Base-by-base conservation (phyloP, 2,888 invertebrate genomes). In the Perdita meconis region DNA sequence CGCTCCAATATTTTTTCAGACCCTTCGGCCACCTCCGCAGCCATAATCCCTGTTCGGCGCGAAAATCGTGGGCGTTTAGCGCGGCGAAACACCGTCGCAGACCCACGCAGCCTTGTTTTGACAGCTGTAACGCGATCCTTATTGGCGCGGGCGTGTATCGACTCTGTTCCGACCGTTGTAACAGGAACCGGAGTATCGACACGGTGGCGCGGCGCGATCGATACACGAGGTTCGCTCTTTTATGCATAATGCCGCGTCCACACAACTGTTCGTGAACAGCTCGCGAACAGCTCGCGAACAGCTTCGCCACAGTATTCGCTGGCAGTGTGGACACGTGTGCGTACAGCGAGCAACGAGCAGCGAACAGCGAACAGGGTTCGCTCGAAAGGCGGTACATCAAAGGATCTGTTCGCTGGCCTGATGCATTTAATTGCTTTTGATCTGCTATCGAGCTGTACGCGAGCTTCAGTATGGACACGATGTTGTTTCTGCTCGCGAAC, bases 101-200 rank as follows among this genome's bases (percentile, higher is more conserved):
- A 61, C 50, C 73, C 44, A 51, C 66, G 73, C 73, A 40, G 53
- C 44, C 36, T 56, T 73, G 73, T 75, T 72, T 75, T 72, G 60
- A 72, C 75, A 72, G 65, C 56, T 30, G 73, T 61, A 76, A 73
- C 73, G 16, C 4, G 56, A 73, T 60, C 66, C 73, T 67, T 66
- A 73, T 73, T 47, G 19, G 38, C 12, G 24, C 26, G 65, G 19
- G 26, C 60, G 53, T 50, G 59, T 50, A 61, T 56, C 66, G 59
- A 55, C 57, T 19, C 40, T 34, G 51, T 61, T 68, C 13, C 19
- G 51, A 44, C 56, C 22, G 19, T 47, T 47, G 55, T 68, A 60
- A 44, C 59, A 67, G 44, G 34, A 67, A 73, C 50, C 38, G 8
- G 47, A 10, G 22, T 19, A 47, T 47, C 16, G 19, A 47, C n/a